A percentile compares a stretch with the other conserved stretches of the same genome.
Evolutionary conservation across 2,888 invertebrate genomes (phyloP).

Genomic region (Dicyrtomina minuta): DNA sequence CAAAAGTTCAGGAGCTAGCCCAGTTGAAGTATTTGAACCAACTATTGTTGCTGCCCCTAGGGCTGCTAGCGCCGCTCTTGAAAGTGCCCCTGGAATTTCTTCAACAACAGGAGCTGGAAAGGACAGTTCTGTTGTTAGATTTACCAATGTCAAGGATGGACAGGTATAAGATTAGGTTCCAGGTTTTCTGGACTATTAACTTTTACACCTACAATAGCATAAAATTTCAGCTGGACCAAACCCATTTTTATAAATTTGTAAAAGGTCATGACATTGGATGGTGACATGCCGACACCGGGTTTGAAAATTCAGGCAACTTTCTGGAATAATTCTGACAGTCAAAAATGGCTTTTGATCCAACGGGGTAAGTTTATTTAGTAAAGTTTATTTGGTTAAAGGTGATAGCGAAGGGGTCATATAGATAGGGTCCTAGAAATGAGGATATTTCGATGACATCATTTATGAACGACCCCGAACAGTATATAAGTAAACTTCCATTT

Average conservation of each 20-base stretch:
- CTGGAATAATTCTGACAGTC: constrained; percentile 21
- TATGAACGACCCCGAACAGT: no score
- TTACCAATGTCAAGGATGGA: constrained; percentile 18
- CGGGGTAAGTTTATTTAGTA: constrained; percentile 1
- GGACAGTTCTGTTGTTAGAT: background rate
- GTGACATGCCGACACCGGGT: background rate
- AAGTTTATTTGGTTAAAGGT: no score
- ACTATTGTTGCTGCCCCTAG: background rate
- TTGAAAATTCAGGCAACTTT: constrained; percentile 10
- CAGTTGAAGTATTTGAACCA: background rate
- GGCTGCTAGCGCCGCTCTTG: background rate
- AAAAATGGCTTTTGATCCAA: constrained; percentile 13
- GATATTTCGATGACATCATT: no score
- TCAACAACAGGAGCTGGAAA: background rate
- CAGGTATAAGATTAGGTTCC: constrained; percentile 1
- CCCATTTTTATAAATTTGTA: no score
- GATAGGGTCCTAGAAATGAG: no score
- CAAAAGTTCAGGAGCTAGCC: background rate
- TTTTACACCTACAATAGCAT: background rate
- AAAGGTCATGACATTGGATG: constrained; percentile 19
- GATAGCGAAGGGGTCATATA: no score
- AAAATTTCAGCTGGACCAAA: no score
- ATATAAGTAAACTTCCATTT: no score
- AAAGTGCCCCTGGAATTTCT: background rate
- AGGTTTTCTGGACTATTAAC: background rate